A percentile compares a stretch with the other conserved stretches of the same genome.
Evolutionary conservation across 2,888 invertebrate genomes (phyloP).

Genomic region (Therioaphis trifolii): DNA sequence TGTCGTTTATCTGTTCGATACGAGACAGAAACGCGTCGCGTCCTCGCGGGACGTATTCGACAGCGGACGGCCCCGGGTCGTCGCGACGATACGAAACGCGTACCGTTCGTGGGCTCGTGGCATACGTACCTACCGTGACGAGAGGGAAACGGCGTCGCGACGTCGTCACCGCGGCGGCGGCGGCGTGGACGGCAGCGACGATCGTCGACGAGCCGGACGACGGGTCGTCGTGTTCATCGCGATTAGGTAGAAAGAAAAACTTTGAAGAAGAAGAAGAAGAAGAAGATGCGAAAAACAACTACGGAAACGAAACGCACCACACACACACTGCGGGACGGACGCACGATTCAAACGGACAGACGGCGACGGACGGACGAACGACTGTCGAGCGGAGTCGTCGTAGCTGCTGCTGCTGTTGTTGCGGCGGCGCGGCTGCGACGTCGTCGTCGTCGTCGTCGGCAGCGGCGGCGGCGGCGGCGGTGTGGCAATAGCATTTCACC

Average conservation of each 20-base stretch:
- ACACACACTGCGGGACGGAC: too few species aligned
- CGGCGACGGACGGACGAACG: background rate
- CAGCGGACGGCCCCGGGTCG: too few species aligned
- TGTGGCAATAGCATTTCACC: slow-evolving; percentile 15
- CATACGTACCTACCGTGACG: too few species aligned
- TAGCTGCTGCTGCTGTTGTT: slow-evolving; percentile 5
- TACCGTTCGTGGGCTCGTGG: too few species aligned
- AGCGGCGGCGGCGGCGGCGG: slow-evolving; percentile 9
- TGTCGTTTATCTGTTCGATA: too few species aligned
- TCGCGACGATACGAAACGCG: background rate
- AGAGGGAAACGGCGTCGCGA: too few species aligned
- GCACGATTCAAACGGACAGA: background rate
- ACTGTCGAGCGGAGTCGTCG: background rate
- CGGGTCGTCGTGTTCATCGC: too few species aligned
- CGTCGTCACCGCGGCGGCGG: too few species aligned
- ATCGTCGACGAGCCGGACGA: too few species aligned
- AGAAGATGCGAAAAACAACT: background rate
- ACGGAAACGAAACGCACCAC: background rate
- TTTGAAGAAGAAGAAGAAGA: background rate
- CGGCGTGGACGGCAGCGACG: too few species aligned
- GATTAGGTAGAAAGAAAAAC: background rate
- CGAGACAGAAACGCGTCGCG: too few species aligned
- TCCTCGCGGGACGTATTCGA: too few species aligned
- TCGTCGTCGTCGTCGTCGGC: background rate
- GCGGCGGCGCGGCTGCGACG: background rate